Evolutionary conservation across 2,888 invertebrate genomes (phyloP).

Genomic region (Nomada ferruginata): DNA sequence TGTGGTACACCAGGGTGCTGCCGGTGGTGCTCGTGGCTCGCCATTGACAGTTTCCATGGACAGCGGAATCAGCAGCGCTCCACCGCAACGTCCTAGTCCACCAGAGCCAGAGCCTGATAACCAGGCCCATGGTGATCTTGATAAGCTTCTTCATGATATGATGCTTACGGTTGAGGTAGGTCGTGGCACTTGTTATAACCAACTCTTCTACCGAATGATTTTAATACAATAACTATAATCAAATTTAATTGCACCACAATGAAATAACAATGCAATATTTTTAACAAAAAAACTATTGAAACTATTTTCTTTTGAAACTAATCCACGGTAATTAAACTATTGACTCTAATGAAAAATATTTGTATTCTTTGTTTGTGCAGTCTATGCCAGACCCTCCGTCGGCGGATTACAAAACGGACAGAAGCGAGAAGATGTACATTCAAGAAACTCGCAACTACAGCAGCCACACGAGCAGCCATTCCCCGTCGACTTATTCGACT

Average conservation of each 20-base stretch:
- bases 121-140: conserved; percentile 89
- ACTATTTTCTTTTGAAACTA: no score
- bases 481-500: conserved; percentile 80
- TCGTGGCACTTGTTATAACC: neutral
- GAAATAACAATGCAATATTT: no score
- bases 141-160: conserved; percentile 94
- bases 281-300: no score
- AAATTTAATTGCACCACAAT: no score
- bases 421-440: conserved; percentile 79
- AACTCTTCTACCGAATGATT: no score
- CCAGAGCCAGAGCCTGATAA: conserved; percentile 79
- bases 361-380: conserved; percentile 61
- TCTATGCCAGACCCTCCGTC: conserved; percentile 82
- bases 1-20: conserved; percentile 81
- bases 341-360: neutral
- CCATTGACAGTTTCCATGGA: conserved; percentile 95
- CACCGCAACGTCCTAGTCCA: conserved; percentile 82
- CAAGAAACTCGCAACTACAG: conserved; percentile 77
- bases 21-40: conserved; percentile 86
- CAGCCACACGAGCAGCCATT: conserved; percentile 75
- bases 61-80: conserved; percentile 92
- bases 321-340: neutral
- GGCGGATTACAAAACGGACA: conserved; percentile 77
- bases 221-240: no score
- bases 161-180: conserved; percentile 92